Evolutionary conservation across 2,888 invertebrate genomes (phyloP).

Genomic region (Sinotaia quadrata): DNA sequence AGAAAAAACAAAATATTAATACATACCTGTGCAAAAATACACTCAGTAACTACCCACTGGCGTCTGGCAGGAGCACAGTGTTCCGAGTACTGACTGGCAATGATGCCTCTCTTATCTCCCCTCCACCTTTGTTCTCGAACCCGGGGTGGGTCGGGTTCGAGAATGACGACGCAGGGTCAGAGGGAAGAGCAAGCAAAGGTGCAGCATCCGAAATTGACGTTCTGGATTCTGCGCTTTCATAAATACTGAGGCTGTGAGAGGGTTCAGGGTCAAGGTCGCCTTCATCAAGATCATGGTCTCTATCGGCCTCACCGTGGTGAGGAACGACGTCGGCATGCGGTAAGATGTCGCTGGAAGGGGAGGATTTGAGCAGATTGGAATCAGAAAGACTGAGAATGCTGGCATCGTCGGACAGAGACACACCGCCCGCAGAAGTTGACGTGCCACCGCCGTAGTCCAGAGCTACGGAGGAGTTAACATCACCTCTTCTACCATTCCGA

Average conservation of each 20-base stretch:
- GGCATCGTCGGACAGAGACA: slow-evolving; percentile 47
- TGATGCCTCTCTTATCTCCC: not conserved
- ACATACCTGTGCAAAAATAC: too few relatives aligned
- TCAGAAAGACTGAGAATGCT: slow-evolving; percentile 42
- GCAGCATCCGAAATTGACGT: slow-evolving; percentile 27
- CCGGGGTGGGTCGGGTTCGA: not conserved
- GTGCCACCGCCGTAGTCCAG: slow-evolving; percentile 14
- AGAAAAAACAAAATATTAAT: too few relatives aligned
- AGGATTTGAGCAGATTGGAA: slow-evolving; percentile 40
- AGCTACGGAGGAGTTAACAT: not conserved
- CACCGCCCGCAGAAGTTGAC: slow-evolving; percentile 52
- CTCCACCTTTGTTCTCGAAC: not conserved
- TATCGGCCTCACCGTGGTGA: slow-evolving; percentile 1
- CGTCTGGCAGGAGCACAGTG: slow-evolving; percentile 29
- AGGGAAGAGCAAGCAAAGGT: slow-evolving; percentile 12
- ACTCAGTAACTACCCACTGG: slow-evolving; percentile 36
- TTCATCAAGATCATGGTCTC: not conserved
- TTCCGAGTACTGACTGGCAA: slow-evolving; percentile 15
- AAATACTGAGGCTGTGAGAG: slow-evolving; percentile 35
- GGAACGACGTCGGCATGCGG: slow-evolving; percentile 20
- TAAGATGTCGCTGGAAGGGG: slow-evolving; percentile 37
- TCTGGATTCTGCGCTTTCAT: slow-evolving; percentile 33
- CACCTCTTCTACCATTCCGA: not conserved
- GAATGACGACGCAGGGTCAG: too few relatives aligned
- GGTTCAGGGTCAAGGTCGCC: slow-evolving; percentile 15